Percentiles rank a stretch among this genome's conserved stretches.
Evolutionary conservation across 2,113 vertebrate genomes (phyloP).

Genomic region (Regulus satrapa): DNA sequence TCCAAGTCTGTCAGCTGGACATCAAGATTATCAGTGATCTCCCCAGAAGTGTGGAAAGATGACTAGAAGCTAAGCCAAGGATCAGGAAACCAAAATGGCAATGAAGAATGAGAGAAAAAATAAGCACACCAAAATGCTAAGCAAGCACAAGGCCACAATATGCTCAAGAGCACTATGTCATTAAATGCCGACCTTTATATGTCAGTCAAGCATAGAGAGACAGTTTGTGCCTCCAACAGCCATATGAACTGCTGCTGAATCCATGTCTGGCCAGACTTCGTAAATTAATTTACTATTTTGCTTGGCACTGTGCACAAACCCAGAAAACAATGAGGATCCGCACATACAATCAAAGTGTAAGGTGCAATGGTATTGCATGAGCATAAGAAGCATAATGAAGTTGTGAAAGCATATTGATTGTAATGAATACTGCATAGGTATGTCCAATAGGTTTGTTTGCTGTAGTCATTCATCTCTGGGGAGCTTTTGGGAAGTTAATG

Average conservation of each 20-base stretch:
- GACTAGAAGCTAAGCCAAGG: background rate
- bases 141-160: background rate
- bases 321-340: background rate
- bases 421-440: background rate
- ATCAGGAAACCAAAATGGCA: background rate
- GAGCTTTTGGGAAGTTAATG: background rate
- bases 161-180: background rate
- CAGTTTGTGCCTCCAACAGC: background rate
- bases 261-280: background rate
- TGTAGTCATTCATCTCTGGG: background rate
- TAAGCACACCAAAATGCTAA: background rate
- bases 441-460: background rate
- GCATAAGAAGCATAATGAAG: background rate
- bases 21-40: background rate
- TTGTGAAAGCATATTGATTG: background rate
- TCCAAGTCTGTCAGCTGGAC: background rate
- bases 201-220: background rate
- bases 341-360: rapidly evolving
- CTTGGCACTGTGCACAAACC: background rate
- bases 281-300: background rate
- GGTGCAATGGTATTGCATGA: background rate
- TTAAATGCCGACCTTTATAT: background rate
- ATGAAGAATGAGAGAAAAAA: background rate
- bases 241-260: background rate
- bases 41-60: background rate